A percentile compares a stretch with the other conserved stretches of the same genome.
These are phyloP conservation scores for Apodemia zela DNA, from an alignment of 2,888 invertebrate genomes.

Conservation along the genomic window DNA sequence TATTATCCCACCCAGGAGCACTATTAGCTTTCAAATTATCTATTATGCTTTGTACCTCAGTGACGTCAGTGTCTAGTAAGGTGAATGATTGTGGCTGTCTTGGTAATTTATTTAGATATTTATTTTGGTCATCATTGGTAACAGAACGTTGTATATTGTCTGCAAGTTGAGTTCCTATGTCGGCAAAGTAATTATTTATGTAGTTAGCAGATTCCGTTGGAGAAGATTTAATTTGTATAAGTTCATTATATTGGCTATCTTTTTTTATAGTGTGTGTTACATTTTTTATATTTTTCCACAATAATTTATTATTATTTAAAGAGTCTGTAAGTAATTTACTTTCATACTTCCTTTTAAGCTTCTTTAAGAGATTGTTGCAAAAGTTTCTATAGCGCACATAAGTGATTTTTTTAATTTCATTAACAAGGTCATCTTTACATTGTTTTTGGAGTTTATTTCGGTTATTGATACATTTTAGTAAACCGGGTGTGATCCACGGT, in stretches of 20 bases:
- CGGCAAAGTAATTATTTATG: constrained; percentile 22
- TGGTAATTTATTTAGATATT: no score
- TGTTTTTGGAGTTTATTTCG: no score
- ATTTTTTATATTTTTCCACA: constrained; percentile 24
- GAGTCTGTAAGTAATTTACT: constrained; percentile 18
- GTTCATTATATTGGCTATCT: constrained; percentile 18
- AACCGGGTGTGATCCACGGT: no score
- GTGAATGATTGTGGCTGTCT: no score
- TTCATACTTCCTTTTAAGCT: constrained; percentile 25
- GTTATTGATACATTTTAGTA: no score
- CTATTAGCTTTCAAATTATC: no score
- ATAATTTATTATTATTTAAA: constrained; percentile 21
- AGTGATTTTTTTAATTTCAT: neutral
- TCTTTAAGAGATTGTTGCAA: constrained; percentile 22
- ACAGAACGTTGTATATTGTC: neutral
- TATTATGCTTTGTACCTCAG: no score
- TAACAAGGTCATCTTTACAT: neutral
- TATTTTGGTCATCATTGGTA: no score
- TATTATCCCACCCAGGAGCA: no score
- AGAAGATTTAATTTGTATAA: constrained; percentile 16
- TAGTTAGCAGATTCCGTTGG: constrained; percentile 18
- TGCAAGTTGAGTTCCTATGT: constrained; percentile 19
- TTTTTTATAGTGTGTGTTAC: constrained; percentile 17
- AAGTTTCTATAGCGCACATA: neutral
- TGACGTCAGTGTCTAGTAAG: no score